Evolutionary conservation across 2,797 vertebrate species (phyloP).

Genomic region (Eupleurogrammus muticus): DNA sequence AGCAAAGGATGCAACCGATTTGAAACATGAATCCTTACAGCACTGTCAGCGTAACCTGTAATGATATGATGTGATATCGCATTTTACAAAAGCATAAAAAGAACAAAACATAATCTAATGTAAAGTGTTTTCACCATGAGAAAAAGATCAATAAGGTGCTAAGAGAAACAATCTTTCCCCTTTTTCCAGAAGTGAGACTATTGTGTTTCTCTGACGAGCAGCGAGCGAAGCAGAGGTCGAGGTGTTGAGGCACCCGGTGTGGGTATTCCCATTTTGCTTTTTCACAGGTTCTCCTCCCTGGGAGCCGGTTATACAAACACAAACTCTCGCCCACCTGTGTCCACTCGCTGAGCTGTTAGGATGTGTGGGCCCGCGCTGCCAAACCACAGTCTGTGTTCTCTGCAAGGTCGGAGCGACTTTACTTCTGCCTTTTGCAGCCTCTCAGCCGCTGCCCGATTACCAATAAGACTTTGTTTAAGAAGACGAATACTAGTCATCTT

Average conservation of each 20-base stretch:
- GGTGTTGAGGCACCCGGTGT: conserved; percentile 51
- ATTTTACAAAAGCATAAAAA: neutral
- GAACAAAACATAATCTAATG: too few relatives aligned
- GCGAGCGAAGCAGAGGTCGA: conserved; percentile 42
- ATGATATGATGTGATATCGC: too few relatives aligned
- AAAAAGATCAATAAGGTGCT: neutral
- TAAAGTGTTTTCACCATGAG: neutral
- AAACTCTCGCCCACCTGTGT: conserved; percentile 67
- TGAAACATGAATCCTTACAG: too few relatives aligned
- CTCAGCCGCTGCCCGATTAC: conserved; percentile 43
- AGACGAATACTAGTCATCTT: conserved; percentile 52
- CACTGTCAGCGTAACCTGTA: too few relatives aligned
- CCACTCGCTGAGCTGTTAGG: conserved; percentile 55
- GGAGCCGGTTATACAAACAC: conserved; percentile 65
- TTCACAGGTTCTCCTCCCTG: conserved; percentile 61
- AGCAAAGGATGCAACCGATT: too few relatives aligned
- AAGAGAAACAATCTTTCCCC: conserved; percentile 2
- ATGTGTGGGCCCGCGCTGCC: conserved; percentile 62
- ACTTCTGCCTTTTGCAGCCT: conserved; percentile 41
- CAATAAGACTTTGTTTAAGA: conserved; percentile 37
- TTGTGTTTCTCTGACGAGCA: conserved; percentile 34
- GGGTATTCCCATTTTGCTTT: conserved; percentile 66
- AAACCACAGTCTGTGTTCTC: conserved; percentile 54
- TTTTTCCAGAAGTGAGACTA: conserved; percentile 17
- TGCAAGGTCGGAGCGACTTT: conserved; percentile 26